Base-by-base conservation (phyloP, 2,113 vertebrate genomes). In the Macheiramphus alcinus region DNA sequence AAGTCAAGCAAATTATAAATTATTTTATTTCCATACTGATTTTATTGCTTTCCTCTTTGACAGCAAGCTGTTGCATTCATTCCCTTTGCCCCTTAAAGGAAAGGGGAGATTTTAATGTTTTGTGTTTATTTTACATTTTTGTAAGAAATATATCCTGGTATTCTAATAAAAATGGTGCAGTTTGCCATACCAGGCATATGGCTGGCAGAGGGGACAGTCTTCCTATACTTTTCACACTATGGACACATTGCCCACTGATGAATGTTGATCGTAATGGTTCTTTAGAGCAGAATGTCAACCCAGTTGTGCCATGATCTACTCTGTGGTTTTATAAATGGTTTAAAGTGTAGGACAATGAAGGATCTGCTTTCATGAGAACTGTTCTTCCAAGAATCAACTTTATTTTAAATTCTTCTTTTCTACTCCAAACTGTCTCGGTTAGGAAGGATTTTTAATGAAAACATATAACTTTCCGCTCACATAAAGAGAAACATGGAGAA, bases 371-470 rank as follows among this genome's bases (percentile, higher is more conserved):
- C 50, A 66, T 45, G 21, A 87, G 32, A 86, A 16, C 10, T 48
- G 13, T 2, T 73, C 7, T 62, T 82, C 18, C 26, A 81, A 50
- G n/a, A 71, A 90, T 52, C 16, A 71, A 23, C 8, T 67, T 73
- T 17, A 38, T 88, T 86, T 92, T 45, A 59, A 86, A 53, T 96
- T 82, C 7, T 86, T 22, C 34, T 73, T 86, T 88, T 88, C 27
- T 70, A 40, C 63, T 78, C 7, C n/a, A 82, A 72, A 16, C 29
- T 78, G 4, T n/a, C 55, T 66, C 4, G 1, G 15, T 86, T 38
- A 62, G 38, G 42, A 84, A 62, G n/a, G 36, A 62, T 59, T 91
- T 82, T 74, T 59, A 58, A 31, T 34, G 82, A 26, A 55, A 89
- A 62, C 14, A 26, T 72, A 11, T 12, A 70, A 62, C 32, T 92